Percentiles rank a stretch among this genome's conserved stretches.
These are phyloP conservation scores for Psittacara wagleri DNA, from an alignment of 2,113 vertebrate genomes.

Conservation along the genomic window DNA sequence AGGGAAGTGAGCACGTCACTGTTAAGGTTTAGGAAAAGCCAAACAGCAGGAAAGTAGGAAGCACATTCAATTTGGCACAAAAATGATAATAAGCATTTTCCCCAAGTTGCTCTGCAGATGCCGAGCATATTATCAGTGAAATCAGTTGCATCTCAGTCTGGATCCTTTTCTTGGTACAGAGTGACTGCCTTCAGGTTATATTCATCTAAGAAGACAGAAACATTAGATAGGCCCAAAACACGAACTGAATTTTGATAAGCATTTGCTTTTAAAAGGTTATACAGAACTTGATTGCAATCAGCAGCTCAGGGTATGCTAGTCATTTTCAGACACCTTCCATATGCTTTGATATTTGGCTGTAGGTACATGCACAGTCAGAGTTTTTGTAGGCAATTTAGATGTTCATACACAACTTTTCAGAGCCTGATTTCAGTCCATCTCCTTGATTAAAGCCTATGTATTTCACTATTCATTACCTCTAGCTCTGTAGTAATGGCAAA, in stretches of 20 bases:
- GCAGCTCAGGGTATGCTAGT: constrained; percentile 17
- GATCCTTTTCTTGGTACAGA: not conserved
- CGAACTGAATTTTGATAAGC: constrained; percentile 60
- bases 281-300: constrained; percentile 64
- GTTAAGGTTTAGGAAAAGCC: not conserved
- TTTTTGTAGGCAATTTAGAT: not conserved
- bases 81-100: constrained; percentile 5
- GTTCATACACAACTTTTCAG: not conserved
- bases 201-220: constrained; percentile 41
- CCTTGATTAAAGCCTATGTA: constrained; percentile 2
- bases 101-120: not conserved
- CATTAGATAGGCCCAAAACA: constrained; percentile 11
- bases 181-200: constrained; percentile 14
- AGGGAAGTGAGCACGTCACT: not conserved
- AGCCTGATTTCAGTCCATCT: constrained; percentile 13
- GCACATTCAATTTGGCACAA: not conserved
- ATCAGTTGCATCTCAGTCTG: not conserved
- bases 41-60: not conserved
- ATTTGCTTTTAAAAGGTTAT: constrained; percentile 44
- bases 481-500: not conserved
- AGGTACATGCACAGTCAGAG: constrained; percentile 1
- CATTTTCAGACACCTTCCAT: constrained; percentile 39
- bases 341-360: constrained; percentile 35
- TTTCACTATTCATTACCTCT: not conserved
- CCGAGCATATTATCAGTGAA: not conserved